Percentiles rank a stretch among this genome's conserved stretches.
Evolutionary conservation across 2,888 invertebrate species (phyloP).

Genomic region (Xestia ashworthii): DNA sequence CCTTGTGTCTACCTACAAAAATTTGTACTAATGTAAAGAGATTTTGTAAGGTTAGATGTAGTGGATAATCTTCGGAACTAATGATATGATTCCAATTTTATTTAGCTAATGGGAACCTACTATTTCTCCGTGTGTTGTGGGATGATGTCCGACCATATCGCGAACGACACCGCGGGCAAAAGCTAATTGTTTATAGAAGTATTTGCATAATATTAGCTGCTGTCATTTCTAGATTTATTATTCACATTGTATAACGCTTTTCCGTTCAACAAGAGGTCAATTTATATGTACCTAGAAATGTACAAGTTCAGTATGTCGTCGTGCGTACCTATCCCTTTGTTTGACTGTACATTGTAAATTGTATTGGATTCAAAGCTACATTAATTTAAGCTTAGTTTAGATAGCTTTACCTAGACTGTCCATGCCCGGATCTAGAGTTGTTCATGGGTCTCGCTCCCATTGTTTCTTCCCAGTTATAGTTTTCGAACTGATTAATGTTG

Average conservation of each 20-base stretch:
- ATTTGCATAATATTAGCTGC: not conserved
- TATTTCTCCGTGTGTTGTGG: not conserved
- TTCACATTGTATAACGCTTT: not conserved
- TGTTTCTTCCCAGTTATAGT: constrained; percentile 60
- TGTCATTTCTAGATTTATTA: too few relatives aligned
- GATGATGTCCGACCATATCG: not conserved
- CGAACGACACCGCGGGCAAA: not conserved
- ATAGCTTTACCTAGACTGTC: constrained; percentile 41
- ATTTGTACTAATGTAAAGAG: not conserved
- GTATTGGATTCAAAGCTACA: constrained; percentile 59
- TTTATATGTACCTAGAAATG: not conserved
- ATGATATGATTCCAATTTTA: not conserved
- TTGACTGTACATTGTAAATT: constrained; percentile 31
- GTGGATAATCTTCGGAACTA: not conserved
- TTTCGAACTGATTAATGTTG: constrained; percentile 49
- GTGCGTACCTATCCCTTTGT: constrained; percentile 4
- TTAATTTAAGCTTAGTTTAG: constrained; percentile 52
- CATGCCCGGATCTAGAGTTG: constrained; percentile 32
- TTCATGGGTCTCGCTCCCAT: constrained; percentile 45
- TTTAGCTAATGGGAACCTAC: not conserved
- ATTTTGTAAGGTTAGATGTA: not conserved
- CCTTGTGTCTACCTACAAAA: not conserved
- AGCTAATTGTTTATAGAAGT: not conserved
- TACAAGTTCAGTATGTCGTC: not conserved
- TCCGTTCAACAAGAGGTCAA: not conserved